Conservation (phyloP, 2,888 invertebrate species). For the Drosophila macrospina region DNA sequence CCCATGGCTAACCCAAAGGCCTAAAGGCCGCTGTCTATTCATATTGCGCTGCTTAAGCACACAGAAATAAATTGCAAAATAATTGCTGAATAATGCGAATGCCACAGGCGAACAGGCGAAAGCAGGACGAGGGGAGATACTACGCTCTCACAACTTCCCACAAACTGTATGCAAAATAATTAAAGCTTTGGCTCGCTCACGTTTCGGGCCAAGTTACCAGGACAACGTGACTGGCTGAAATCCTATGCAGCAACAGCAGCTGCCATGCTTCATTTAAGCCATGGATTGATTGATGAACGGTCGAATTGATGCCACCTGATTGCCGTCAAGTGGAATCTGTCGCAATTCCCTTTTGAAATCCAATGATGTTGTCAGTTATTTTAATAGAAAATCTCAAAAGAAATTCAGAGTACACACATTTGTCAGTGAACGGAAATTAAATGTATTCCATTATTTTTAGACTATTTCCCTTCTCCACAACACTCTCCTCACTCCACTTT, state of each 20-base stretch:
- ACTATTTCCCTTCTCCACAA: neutral
- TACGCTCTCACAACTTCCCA: neutral
- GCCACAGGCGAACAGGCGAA: slow-evolving; percentile 17
- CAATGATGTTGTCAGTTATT: slow-evolving; percentile 41
- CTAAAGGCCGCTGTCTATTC: slow-evolving; percentile 35
- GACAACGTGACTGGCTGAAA: slow-evolving; percentile 40
- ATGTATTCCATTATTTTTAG: slow-evolving; percentile 56
- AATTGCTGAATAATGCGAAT: slow-evolving; percentile 60
- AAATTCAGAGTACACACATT: slow-evolving; percentile 19
- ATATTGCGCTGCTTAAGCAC: slow-evolving; percentile 39
- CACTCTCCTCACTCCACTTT: no score
- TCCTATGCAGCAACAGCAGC: slow-evolving; percentile 3
- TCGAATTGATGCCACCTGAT: slow-evolving; percentile 44
- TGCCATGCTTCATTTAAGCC: slow-evolving; percentile 31
- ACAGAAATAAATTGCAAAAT: slow-evolving; percentile 75
- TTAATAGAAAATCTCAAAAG: slow-evolving; percentile 2
- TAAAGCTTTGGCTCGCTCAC: slow-evolving; percentile 40
- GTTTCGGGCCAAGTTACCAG: slow-evolving; percentile 21
- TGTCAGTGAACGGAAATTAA: slow-evolving; percentile 72
- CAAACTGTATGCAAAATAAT: slow-evolving; percentile 58
- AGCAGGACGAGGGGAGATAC: neutral
- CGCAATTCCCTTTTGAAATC: slow-evolving; percentile 34
- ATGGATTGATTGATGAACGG: slow-evolving; percentile 51
- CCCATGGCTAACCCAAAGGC: slow-evolving; percentile 15
- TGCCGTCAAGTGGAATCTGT: slow-evolving; percentile 39